Base-by-base conservation (phyloP, 2,797 vertebrate species). In the Halcyon badia region DNA sequence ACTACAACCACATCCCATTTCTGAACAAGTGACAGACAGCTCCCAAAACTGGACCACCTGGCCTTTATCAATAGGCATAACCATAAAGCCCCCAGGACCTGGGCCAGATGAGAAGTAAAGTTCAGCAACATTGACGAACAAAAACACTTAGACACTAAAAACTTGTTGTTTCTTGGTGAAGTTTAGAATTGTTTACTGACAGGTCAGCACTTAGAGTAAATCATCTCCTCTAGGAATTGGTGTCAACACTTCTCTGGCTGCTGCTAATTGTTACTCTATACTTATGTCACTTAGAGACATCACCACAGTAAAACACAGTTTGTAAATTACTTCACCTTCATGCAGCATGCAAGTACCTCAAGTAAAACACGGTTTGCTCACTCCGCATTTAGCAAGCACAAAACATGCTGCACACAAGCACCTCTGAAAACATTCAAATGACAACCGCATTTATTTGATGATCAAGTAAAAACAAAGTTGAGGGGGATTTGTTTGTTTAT, bases 11-110 rank as follows among this genome's bases (percentile, higher is more conserved):
- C 73, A 97, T 97, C 97, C 97, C 96, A 87, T 95, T 79, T 95
- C 90, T 64, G 92, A 97, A 96, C 83, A 88, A 98, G 97, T 99
- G 99, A 99, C 98, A 99, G 99, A 99, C 98, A 99, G 98, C 98
- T 98, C 98, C 98, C 98, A 99, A 99, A 98, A 98, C 87, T 90
- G 77, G 94, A 97, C 97, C 98, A 98, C 98, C 98, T 98, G 98
- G 98, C 96, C 97, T 98, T 97, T 97, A 97, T 98, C 97, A 98
- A 54, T 97, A 96, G 97, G 97, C 97, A 98, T 96, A 98, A 96
- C 95, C 97, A 97, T 82, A 97, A 98, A 98, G 98, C 98, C 98
- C 98, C 94, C 95, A 98, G 97, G 98, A 94, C 66, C 96, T 83
- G 78, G 97, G 96, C 98, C 98, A 99, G 98, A 98, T 98, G 98